Base-by-base conservation (phyloP, 2,888 invertebrate species). In the Cordylochernes scorpioides region DNA sequence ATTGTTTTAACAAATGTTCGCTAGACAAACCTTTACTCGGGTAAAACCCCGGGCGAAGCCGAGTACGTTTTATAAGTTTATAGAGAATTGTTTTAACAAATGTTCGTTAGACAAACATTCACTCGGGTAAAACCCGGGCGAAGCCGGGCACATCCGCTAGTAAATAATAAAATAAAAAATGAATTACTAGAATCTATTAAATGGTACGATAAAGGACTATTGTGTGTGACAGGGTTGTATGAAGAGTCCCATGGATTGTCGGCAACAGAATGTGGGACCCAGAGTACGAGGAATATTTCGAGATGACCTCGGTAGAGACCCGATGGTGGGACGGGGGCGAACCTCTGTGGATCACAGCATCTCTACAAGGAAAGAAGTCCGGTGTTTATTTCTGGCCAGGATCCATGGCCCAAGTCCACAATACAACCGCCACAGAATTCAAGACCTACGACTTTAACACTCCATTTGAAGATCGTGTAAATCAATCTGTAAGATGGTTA, bases 281-380 rank as follows among this genome's bases (percentile, higher is more conserved):
- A 4, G 29, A 32, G 9, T 28, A 17, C n/a, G 15, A 29, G 12
- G 14, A 17, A 14, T 16, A 14, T 10, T 31, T 27, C 14, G 14
- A 17, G 12, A 17, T 18, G 13, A 9, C 13, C n/a, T 29, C 17
- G 15, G 16, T 4, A n/a, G 30, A 31, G 8, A 13, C 31, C 6
- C 5, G n/a, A 12, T 17, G 31, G 17, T 31, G 31, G 31, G 17
- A 17, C 5, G 18, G 28, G 12, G 28, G 28, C 8, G 19, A 28
- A 19, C 66, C 66, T 14, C 63, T 67, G 41, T 65, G 64, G 65
- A 64, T 59, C 50, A 49, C 5, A 46, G 43, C 27, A 40, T 47
- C 6, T 38, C 44, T 9, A 38, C 57, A 5, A 21, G 21, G 21
- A 14, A 19, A 15, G 4, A 13, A 9, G 9, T 15, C 21, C 7